Conservation (phyloP, 1,140 invertebrate species). For the Heliconius congener region DNA sequence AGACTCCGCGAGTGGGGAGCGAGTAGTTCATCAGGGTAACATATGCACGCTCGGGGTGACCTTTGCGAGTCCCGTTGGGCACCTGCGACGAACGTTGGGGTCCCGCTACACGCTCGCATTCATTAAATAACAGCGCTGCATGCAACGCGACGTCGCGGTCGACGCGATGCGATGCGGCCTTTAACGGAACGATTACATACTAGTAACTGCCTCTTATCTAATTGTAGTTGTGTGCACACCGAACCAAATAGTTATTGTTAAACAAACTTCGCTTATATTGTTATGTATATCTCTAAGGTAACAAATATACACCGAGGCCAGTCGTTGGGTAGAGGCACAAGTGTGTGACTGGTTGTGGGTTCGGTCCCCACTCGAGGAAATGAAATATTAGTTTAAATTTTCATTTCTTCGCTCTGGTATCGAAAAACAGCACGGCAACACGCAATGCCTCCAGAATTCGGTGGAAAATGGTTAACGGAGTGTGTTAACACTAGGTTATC, state of each 20-base stretch:
- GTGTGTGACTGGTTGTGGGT: too few relatives aligned
- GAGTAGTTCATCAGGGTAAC: constrained; percentile 46
- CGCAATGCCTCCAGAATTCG: too few relatives aligned
- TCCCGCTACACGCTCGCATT: constrained; percentile 54
- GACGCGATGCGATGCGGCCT: constrained; percentile 35
- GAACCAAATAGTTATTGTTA: neutral
- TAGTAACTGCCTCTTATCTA: constrained; percentile 32
- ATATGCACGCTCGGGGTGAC: constrained; percentile 51
- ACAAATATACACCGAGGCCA: neutral
- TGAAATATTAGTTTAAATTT: too few relatives aligned
- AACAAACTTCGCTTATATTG: neutral
- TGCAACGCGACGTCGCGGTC: constrained; percentile 4
- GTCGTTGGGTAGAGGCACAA: too few relatives aligned
- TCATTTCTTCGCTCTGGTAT: too few relatives aligned
- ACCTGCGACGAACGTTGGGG: constrained; percentile 64
- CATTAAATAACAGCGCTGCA: constrained; percentile 30
- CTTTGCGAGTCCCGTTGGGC: constrained; percentile 67
- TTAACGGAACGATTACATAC: constrained; percentile 39
- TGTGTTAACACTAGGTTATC: too few relatives aligned
- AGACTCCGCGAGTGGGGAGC: constrained; percentile 23
- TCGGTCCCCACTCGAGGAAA: too few relatives aligned
- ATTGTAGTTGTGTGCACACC: constrained; percentile 1
- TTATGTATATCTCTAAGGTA: neutral
- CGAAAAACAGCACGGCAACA: too few relatives aligned
- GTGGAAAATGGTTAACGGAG: too few relatives aligned